Conservation (phyloP, 2,888 invertebrate genomes). For the Eumacrocentrus americanus region DNA sequence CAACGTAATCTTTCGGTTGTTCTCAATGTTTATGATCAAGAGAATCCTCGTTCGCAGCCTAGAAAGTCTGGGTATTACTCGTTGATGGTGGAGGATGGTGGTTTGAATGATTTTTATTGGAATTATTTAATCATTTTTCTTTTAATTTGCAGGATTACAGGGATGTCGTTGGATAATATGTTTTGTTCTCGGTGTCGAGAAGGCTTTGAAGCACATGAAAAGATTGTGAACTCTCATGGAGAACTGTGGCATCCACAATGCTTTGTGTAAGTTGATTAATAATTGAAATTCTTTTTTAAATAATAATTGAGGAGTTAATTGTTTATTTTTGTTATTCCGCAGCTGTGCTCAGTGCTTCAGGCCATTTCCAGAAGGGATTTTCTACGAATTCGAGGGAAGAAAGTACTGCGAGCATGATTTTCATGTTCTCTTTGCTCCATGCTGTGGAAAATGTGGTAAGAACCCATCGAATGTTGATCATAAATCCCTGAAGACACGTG, state of each 20-base stretch:
- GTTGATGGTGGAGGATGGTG: neutral
- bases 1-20: constrained; percentile 33
- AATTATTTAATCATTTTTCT: no score
- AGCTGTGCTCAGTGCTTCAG: constrained; percentile 99
- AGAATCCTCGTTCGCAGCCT: neutral
- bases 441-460: constrained; percentile 79
- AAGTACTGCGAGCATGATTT: constrained; percentile 99
- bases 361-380: constrained; percentile 95
- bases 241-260: constrained; percentile 99
- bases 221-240: constrained; percentile 98
- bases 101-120: neutral
- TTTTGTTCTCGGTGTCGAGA: constrained; percentile 95
- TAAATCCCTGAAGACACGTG: neutral
- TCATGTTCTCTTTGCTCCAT: constrained; percentile 94
- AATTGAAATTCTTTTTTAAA: constrained; percentile 4
- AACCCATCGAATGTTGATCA: neutral
- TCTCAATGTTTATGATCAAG: constrained; percentile 38
- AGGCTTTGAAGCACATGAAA: constrained; percentile 95
- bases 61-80: constrained; percentile 6
- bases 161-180: constrained; percentile 90
- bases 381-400: constrained; percentile 98
- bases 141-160: constrained; percentile 62
- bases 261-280: constrained; percentile 84
- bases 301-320: neutral
- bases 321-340: constrained; percentile 34